These are phyloP conservation scores for Noctua pronuba DNA, from an alignment of 2,888 invertebrate genomes.

Conservation along the genomic window DNA sequence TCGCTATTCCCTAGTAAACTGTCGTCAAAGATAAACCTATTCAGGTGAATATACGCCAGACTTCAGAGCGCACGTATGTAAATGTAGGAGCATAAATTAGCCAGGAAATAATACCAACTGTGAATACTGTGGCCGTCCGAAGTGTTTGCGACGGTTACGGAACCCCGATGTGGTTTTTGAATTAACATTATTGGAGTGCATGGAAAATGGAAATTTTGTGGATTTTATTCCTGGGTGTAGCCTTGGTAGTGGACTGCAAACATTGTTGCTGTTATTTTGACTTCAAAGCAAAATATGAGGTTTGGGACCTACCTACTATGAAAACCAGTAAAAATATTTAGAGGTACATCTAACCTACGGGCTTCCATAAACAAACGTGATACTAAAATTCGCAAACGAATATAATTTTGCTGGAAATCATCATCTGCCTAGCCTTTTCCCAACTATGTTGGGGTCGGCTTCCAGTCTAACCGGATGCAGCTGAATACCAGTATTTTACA, in stretches of 20 bases:
- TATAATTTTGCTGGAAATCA: background rate
- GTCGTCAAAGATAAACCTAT: constrained; percentile 37
- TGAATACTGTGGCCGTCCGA: constrained; percentile 46
- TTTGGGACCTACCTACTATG: too few relatives aligned
- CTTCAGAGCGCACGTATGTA: constrained; percentile 52
- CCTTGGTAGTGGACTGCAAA: background rate
- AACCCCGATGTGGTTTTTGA: constrained; percentile 68
- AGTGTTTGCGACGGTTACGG: constrained; percentile 61
- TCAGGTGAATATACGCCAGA: constrained; percentile 38
- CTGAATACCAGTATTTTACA: too few relatives aligned
- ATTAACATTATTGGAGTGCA: constrained; percentile 67
- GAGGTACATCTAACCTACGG: too few relatives aligned
- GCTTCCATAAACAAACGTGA: too few relatives aligned
- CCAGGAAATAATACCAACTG: constrained; percentile 68
- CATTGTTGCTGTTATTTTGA: background rate
- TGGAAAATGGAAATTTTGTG: constrained; percentile 22
- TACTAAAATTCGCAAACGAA: background rate
- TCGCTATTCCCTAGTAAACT: constrained; percentile 3
- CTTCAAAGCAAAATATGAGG: background rate
- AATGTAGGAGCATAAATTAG: constrained; percentile 72
- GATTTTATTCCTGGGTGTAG: constrained; percentile 10
- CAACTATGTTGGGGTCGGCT: too few relatives aligned
- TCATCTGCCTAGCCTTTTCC: too few relatives aligned
- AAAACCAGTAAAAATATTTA: too few relatives aligned
- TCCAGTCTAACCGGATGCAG: too few relatives aligned